Percentiles rank a stretch among this genome's conserved stretches.
These are phyloP conservation scores for Semotilus atromaculatus DNA, from an alignment of 2,797 vertebrate genomes.

Conservation along the genomic window DNA sequence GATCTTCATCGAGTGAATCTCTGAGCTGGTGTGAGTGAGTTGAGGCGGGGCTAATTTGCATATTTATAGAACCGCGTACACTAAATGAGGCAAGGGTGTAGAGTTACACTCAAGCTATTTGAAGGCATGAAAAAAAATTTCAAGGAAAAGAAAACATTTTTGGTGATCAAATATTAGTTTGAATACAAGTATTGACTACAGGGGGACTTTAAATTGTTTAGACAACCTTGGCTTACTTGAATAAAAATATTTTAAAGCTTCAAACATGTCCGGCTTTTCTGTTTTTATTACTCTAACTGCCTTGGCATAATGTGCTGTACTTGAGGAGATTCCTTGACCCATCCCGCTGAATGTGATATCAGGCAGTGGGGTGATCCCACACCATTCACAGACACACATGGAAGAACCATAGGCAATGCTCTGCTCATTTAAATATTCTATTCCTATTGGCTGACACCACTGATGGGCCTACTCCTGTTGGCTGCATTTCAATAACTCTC, in stretches of 20 bases:
- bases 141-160: too few relatives aligned
- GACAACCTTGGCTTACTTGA: not conserved
- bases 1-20: too few relatives aligned
- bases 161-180: too few relatives aligned
- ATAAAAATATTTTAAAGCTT: constrained; percentile 7
- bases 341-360: constrained; percentile 3
- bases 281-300: not conserved
- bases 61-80: too few relatives aligned
- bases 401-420: constrained; percentile 13
- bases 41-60: too few relatives aligned
- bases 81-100: too few relatives aligned
- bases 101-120: too few relatives aligned
- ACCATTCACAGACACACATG: constrained; percentile 17
- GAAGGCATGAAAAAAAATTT: too few relatives aligned
- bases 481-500: not conserved
- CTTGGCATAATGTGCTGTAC: not conserved
- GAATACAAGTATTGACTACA: too few relatives aligned
- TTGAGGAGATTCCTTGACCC: not conserved
- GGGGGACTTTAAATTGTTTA: not conserved
- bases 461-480: constrained; percentile 31
- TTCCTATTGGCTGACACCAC: constrained; percentile 37
- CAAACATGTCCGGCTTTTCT: not conserved
- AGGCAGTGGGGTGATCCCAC: constrained; percentile 56
- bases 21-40: too few relatives aligned
- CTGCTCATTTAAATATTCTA: constrained; percentile 1